A percentile compares a stretch with the other conserved stretches of the same genome.
These are phyloP conservation scores for Helarctos malayanus DNA, from an alignment of 2,797 vertebrate species.

Conservation along the genomic window DNA sequence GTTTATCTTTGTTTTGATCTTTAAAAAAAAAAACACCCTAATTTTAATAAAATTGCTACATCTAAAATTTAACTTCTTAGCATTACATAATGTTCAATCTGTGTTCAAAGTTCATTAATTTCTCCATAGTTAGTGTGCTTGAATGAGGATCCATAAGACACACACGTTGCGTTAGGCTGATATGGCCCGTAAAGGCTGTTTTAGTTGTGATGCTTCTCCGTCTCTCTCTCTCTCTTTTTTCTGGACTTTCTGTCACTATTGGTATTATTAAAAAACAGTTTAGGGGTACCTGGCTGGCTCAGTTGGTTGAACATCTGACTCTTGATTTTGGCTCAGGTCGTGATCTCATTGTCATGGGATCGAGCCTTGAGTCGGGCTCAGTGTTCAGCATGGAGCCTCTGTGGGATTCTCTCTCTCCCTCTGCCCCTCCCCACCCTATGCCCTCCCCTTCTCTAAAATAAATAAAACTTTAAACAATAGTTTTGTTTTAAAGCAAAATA, in stretches of 20 bases:
- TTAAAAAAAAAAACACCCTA: neutral
- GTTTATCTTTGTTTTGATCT: neutral
- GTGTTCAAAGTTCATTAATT: neutral
- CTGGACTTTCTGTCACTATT: neutral
- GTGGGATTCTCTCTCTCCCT: neutral
- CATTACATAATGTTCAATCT: neutral
- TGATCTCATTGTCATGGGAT: neutral
- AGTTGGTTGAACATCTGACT: neutral
- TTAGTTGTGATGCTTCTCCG: neutral
- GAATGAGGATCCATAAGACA: neutral
- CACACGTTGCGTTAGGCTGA: neutral
- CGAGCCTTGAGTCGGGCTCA: neutral
- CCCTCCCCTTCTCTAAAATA: neutral
- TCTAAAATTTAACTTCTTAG: neutral
- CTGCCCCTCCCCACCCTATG: neutral
- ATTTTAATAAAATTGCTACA: conserved; percentile 8
- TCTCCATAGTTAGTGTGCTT: neutral
- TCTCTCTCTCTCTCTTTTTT: neutral
- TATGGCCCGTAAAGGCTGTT: neutral
- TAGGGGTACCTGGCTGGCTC: neutral
- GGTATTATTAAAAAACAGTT: neutral
- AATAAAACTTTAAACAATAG: neutral
- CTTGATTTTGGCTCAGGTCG: neutral
- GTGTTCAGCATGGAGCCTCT: neutral
- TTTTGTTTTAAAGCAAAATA: conserved; percentile 28